Percentiles rank a stretch among this genome's conserved stretches.
These are phyloP conservation scores for Hypsibius dujardini DNA, from an alignment of 1,140 invertebrate species.

Conservation along the genomic window DNA sequence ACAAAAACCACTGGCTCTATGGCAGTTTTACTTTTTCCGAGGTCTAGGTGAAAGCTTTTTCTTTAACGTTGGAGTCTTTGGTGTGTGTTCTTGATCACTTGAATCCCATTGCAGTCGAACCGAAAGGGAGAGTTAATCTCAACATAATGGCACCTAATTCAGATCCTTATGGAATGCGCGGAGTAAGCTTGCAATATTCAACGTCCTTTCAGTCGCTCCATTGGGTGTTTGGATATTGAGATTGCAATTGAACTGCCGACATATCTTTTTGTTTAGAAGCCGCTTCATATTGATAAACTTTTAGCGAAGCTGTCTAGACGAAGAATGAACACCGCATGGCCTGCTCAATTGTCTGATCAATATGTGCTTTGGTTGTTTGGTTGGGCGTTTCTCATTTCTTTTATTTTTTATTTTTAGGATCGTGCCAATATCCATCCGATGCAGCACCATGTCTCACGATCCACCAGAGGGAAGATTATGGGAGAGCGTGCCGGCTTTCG, in stretches of 20 bases:
- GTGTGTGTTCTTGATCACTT: neutral
- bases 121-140: no score
- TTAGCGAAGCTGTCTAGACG: neutral
- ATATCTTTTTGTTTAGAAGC: neutral
- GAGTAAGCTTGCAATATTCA: no score
- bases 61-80: no score
- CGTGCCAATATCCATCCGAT: constrained; percentile 74
- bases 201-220: no score
- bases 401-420: constrained; percentile 24
- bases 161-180: constrained; percentile 15
- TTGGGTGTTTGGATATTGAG: no score
- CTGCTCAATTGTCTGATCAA: neutral
- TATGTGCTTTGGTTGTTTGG: no score
- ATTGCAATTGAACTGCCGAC: neutral
- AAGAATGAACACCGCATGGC: neutral
- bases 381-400: neutral
- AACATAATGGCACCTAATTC: neutral
- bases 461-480: constrained; percentile 70
- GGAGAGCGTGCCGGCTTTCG: constrained; percentile 78
- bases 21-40: neutral
- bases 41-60: no score
- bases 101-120: no score
- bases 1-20: neutral
- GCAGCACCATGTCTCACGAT: constrained; percentile 78
- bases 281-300: neutral